Evolutionary conservation across 2,113 vertebrate species (phyloP).

Genomic region (Morphnarchus princeps): DNA sequence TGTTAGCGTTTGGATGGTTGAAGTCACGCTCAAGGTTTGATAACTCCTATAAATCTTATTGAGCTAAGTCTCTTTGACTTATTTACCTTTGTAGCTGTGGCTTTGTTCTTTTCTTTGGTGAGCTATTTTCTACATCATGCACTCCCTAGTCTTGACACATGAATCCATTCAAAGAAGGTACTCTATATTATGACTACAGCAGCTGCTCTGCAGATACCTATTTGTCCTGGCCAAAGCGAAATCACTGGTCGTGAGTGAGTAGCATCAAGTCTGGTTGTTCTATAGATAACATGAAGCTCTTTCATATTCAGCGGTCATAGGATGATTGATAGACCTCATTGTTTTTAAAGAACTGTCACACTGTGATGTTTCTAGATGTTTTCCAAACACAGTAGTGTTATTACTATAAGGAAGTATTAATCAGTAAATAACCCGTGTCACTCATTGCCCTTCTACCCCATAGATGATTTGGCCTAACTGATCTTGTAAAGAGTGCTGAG

Average conservation of each 20-base stretch:
- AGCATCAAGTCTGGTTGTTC: constrained; percentile 27
- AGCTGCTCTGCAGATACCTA: constrained; percentile 61
- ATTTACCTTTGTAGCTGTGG: constrained; percentile 68
- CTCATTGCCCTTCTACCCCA: background rate
- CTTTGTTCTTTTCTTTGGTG: constrained; percentile 72
- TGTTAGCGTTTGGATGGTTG: constrained; percentile 14
- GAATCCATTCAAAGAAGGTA: constrained; percentile 49
- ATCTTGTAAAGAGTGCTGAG: background rate
- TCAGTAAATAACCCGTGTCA: constrained; percentile 46
- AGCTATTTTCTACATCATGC: constrained; percentile 43
- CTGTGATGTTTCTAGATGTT: constrained; percentile 60
- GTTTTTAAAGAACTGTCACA: constrained; percentile 42
- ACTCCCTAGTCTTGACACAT: constrained; percentile 22
- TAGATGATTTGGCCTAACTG: background rate
- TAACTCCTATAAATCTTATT: constrained; percentile 59
- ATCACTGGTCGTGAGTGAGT: constrained; percentile 15
- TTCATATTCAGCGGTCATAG: constrained; percentile 27
- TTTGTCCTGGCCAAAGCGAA: constrained; percentile 56
- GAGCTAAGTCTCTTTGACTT: constrained; percentile 68
- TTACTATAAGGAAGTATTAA: constrained; percentile 32
- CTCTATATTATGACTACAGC: constrained; percentile 36
- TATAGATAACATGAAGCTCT: constrained; percentile 42
- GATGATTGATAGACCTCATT: constrained; percentile 58
- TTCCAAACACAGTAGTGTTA: background rate
- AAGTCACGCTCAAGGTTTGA: constrained; percentile 9